Evolutionary conservation across 2,113 vertebrate genomes (phyloP).

Genomic region (Toxotes chatareus): DNA sequence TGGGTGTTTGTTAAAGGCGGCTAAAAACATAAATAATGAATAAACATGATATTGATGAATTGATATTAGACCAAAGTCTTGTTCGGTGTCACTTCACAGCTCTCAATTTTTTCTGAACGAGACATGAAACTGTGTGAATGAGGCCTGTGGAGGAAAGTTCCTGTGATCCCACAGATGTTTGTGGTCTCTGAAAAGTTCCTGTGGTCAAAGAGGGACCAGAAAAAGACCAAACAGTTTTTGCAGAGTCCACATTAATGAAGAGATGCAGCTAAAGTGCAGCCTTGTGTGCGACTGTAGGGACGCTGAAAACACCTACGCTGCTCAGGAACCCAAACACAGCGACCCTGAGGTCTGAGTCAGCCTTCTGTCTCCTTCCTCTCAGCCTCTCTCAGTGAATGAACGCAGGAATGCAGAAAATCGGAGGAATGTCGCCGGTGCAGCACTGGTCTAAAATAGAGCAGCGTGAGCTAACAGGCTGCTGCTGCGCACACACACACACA

Average conservation of each 20-base stretch:
- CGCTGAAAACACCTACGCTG: slow-evolving; percentile 39
- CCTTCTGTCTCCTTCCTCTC: slow-evolving; percentile 18
- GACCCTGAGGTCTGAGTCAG: slow-evolving; percentile 39
- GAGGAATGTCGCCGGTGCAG: slow-evolving; percentile 70
- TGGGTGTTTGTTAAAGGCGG: too few species aligned
- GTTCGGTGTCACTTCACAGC: too few species aligned
- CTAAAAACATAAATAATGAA: too few species aligned
- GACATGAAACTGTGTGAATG: not conserved
- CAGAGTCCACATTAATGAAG: slow-evolving; percentile 3
- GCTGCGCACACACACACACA: too few species aligned
- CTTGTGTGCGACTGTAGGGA: not conserved
- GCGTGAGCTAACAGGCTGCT: slow-evolving; percentile 29
- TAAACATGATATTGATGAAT: too few species aligned
- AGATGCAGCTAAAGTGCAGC: slow-evolving; percentile 11
- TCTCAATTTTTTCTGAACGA: not conserved
- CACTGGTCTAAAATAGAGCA: slow-evolving; percentile 63
- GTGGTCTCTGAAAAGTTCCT: slow-evolving; percentile 2
- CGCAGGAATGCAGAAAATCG: slow-evolving; percentile 75
- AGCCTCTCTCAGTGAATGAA: slow-evolving; percentile 56
- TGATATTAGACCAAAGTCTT: too few species aligned
- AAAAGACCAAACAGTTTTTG: not conserved
- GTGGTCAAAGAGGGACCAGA: not conserved
- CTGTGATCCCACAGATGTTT: not conserved
- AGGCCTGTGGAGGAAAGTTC: not conserved
- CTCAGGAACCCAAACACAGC: slow-evolving; percentile 24